Evolutionary conservation across 2,113 vertebrate species (phyloP).

Genomic region (Zingel zingel): DNA sequence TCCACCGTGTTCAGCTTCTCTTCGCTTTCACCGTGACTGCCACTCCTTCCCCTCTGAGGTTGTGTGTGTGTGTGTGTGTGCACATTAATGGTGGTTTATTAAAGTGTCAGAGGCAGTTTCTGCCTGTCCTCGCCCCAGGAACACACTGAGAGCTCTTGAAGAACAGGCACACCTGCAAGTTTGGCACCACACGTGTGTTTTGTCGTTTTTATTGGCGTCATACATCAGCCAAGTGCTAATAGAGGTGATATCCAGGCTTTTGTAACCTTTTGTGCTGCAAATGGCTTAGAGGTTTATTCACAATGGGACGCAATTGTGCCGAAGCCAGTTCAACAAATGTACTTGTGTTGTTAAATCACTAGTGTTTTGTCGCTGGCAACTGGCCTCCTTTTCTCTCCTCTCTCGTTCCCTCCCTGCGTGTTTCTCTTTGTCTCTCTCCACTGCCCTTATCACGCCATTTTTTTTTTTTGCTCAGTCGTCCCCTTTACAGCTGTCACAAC

Average conservation of each 20-base stretch:
- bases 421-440: slow-evolving; percentile 46
- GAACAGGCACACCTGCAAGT: neutral
- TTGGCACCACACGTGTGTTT: neutral
- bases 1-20: slow-evolving; percentile 31
- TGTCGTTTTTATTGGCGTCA: slow-evolving; percentile 18
- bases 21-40: neutral
- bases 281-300: slow-evolving; percentile 41
- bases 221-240: slow-evolving; percentile 34
- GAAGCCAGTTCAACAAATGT: slow-evolving; percentile 46
- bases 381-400: slow-evolving; percentile 10
- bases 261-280: slow-evolving; percentile 53
- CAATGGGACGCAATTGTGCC: slow-evolving; percentile 58
- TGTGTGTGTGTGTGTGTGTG: neutral
- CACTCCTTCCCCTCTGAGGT: slow-evolving; percentile 5
- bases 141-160: slow-evolving; percentile 17
- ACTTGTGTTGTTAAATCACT: slow-evolving; percentile 62
- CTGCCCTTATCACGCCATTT: slow-evolving; percentile 49
- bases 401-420: neutral
- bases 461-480: slow-evolving; percentile 53
- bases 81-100: slow-evolving; percentile 54
- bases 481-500: slow-evolving; percentile 64
- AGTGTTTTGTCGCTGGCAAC: slow-evolving; percentile 47
- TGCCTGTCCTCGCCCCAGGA: slow-evolving; percentile 31
- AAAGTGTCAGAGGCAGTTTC: slow-evolving; percentile 61
- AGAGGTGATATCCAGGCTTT: slow-evolving; percentile 33